Evolutionary conservation across 2,113 vertebrate genomes (phyloP), one percentile per base, ranked within the genome.

Genomic region (Pagrus major): DNA sequence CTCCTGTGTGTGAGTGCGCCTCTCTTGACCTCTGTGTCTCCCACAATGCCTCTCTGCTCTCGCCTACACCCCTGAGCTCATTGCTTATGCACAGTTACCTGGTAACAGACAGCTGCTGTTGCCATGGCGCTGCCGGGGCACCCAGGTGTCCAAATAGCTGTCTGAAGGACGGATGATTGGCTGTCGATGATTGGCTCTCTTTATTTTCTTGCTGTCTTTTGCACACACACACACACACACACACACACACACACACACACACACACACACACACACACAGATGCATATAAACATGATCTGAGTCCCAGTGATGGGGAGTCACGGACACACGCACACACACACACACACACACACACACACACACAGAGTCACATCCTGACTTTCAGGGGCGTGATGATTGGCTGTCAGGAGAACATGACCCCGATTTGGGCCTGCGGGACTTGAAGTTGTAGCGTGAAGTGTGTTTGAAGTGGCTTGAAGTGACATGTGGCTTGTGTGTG

Each of bases 391-490:
- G 54, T 46, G 46, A 39, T 86, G 87, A 91, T 86, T 88, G 84
- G 76, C 78, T 83, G 82, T 86, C 86, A 81, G 82, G 58, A 88
- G 76, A 86, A 83, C 73, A 70, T 89, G 87, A 90, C 87, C 89
- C 85, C 41, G 64, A 92, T 92, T 88, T 78, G 20, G 71, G 72
- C 83, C 86, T 68, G 74, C 15, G 80, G 90, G 86, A 88, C 76
- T 84, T 31, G 58, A 66, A 86, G 83, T 73, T 84, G 63, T 27
- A 68, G 80, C 37, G 52, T 86, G 78, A 86, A 79, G 86, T 84
- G 82, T 88, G 80, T 90, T 83, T 86, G 79, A 88, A 89, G 86
- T 73, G 84, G 81, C 77, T 85, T 80, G 78, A 85, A 80, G 85
- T 86, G 83, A 86, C 78, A 72, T 75, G 79, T 68, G 67, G 74